Conservation (phyloP, 2,797 vertebrate genomes). For the Eulemur coronatus region DNA sequence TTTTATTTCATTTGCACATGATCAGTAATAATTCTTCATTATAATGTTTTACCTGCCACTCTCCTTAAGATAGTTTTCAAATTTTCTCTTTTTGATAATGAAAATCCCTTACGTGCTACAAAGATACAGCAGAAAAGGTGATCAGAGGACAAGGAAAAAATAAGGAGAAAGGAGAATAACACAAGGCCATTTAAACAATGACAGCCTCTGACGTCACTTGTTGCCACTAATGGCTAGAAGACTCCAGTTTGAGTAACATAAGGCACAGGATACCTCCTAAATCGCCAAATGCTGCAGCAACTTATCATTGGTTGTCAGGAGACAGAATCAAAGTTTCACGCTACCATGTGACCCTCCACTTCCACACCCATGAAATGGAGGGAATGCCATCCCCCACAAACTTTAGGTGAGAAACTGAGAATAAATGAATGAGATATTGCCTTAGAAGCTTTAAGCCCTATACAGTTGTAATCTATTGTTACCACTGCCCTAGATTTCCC, state of each 20-base stretch:
- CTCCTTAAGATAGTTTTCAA: not conserved
- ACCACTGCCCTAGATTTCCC: not conserved
- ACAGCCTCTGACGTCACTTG: not conserved
- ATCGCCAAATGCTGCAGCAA: not conserved
- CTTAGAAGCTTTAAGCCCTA: not conserved
- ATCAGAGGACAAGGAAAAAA: not conserved
- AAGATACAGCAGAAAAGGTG: not conserved
- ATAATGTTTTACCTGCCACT: not conserved
- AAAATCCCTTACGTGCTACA: not conserved
- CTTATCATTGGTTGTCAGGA: not conserved
- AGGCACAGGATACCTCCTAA: not conserved
- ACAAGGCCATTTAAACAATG: not conserved
- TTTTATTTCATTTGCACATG: not conserved
- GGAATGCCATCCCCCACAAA: not conserved
- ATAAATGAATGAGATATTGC: not conserved
- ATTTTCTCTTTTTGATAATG: not conserved
- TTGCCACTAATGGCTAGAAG: not conserved
- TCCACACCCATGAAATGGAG: not conserved
- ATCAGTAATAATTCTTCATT: not conserved
- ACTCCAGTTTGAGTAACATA: not conserved
- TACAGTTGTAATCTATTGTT: not conserved
- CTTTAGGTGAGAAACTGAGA: not conserved
- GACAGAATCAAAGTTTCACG: not conserved
- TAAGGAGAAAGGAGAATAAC: not conserved
- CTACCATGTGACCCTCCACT: not conserved